These are phyloP conservation scores for Pteropus alecto DNA, from an alignment of 2,113 vertebrate genomes.

Conservation along the genomic window DNA sequence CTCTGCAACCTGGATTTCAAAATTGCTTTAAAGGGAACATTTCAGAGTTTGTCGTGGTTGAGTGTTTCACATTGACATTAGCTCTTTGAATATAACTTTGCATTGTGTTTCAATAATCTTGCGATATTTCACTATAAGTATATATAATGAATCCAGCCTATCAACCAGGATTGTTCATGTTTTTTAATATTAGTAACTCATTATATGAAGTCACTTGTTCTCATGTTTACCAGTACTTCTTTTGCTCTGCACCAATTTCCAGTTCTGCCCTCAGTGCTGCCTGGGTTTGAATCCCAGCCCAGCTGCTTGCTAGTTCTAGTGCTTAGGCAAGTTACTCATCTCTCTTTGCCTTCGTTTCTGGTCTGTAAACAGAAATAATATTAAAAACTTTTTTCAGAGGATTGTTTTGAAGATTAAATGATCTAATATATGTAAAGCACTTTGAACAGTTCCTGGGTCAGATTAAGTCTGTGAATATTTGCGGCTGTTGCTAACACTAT, in stretches of 20 bases:
- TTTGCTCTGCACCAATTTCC: neutral
- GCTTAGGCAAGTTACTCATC: neutral
- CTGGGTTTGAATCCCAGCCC: neutral
- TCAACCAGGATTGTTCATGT: neutral
- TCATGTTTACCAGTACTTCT: neutral
- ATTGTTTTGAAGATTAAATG: neutral
- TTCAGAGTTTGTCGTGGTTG: neutral
- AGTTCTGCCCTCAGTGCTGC: neutral
- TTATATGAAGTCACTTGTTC: neutral
- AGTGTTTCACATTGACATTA: neutral
- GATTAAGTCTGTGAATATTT: neutral
- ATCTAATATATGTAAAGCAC: neutral
- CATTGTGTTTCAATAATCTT: slow-evolving; percentile 7
- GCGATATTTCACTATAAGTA: neutral
- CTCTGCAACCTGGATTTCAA: neutral
- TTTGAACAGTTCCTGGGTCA: neutral
- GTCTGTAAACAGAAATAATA: neutral
- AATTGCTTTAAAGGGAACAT: neutral
- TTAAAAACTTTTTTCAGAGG: neutral
- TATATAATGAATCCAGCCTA: neutral
- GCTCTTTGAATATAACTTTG: neutral
- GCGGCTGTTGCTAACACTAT: neutral
- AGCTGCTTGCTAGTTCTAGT: neutral
- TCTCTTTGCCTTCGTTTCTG: neutral
- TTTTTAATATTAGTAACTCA: neutral